These are phyloP conservation scores for Cyprinus carpio DNA, from an alignment of 2,113 vertebrate genomes.

Conservation along the genomic window DNA sequence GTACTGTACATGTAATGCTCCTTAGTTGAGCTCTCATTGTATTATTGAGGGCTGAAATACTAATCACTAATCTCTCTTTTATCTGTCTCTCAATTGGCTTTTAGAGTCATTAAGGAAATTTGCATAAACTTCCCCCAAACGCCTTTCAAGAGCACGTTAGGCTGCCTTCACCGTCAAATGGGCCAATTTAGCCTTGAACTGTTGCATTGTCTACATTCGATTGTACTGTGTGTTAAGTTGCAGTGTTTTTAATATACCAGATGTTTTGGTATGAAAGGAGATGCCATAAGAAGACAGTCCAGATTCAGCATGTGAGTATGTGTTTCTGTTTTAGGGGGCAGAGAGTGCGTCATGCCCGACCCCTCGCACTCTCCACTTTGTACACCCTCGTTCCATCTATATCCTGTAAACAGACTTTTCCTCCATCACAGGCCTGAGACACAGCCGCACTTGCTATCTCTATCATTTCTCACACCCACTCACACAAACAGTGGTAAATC, in stretches of 20 bases:
- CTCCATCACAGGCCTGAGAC: conserved; percentile 18
- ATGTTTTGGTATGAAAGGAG: not conserved
- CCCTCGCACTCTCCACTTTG: conserved; percentile 31
- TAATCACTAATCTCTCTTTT: not conserved
- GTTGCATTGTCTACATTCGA: not conserved
- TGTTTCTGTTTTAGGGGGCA: conserved; percentile 28
- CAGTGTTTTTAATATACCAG: not conserved
- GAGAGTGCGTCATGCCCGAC: conserved; percentile 16
- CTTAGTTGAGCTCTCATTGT: not conserved
- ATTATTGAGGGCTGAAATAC: not conserved
- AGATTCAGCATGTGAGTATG: not conserved
- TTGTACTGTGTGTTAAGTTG: not conserved
- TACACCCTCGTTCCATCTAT: conserved; percentile 28
- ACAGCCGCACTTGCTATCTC: conserved; percentile 27
- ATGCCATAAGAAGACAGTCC: not conserved
- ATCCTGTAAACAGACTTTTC: conserved; percentile 52
- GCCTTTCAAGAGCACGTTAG: conserved; percentile 29
- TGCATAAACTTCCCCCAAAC: conserved; percentile 19
- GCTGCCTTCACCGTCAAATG: conserved; percentile 36
- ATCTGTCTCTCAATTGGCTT: conserved; percentile 20
- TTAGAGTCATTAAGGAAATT: conserved; percentile 32
- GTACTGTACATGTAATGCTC: not conserved
- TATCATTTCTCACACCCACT: conserved; percentile 15
- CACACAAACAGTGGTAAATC: conserved; percentile 40
- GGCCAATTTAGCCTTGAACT: conserved; percentile 29